phyloP scores from a whole-genome alignment of 2,113 vertebrate species.

The Aepyceros melampus region DNA sequence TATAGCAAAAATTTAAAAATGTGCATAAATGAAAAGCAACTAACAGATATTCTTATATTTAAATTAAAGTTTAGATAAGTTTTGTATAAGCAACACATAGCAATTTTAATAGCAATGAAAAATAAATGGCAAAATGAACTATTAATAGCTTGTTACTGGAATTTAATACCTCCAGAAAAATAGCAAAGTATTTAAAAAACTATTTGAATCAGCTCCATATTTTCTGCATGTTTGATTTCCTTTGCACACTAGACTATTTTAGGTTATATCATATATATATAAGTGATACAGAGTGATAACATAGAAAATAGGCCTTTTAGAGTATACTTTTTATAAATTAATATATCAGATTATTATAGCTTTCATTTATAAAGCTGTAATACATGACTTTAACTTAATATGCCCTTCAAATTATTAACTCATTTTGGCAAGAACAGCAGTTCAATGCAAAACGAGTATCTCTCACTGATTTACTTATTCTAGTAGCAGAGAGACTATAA shows the following conservation, averaged over 20 bases:
- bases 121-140: not conserved
- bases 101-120: not conserved
- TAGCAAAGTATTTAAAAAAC: not conserved
- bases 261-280: not conserved
- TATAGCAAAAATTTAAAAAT: not conserved
- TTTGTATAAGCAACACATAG: not conserved
- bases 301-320: not conserved
- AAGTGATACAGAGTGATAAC: not conserved
- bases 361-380: conserved; percentile 25
- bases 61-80: not conserved
- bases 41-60: not conserved
- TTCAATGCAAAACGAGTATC: not conserved
- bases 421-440: not conserved
- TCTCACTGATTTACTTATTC: not conserved
- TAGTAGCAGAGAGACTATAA: not conserved
- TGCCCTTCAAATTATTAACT: not conserved
- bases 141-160: not conserved
- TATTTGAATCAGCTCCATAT: not conserved
- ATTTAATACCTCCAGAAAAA: not conserved
- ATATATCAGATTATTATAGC: not conserved
- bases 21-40: not conserved
- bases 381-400: not conserved
- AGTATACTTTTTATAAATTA: not conserved
- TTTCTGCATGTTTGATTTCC: not conserved
- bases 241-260: not conserved